Base-by-base conservation (phyloP, 2,113 vertebrate genomes). In the Pygoscelis adeliae region DNA sequence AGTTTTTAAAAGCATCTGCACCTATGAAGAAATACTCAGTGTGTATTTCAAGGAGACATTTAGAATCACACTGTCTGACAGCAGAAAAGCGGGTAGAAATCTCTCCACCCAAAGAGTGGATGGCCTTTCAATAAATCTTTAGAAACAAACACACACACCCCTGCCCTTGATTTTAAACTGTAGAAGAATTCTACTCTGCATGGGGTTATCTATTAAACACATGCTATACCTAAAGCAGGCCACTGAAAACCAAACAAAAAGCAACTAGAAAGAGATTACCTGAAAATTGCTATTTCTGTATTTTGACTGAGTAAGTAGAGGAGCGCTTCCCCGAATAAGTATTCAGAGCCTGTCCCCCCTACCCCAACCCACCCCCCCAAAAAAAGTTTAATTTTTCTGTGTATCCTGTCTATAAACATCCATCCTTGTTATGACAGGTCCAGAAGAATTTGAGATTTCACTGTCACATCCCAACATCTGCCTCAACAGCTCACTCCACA, bases 1-100 rank as follows among this genome's bases (percentile, higher is more conserved):
- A 66, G 53, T 69, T 77, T 91, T 95, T 85, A 83, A 95, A 96
- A 97, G 81, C 89, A 83, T 83, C 89, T 93, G 89, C 61, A 89
- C 77, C 77, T 93, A 69, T 2, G 5, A 94, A 95, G 56, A 91
- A 84, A 96, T 87, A 87, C 40, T 66, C 61, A 17, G 40, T 30
- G 58, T 74, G 32, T 73, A 49, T 96, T 94, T 91, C 87, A 93
- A 62, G 80, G 10, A 94, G 77, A 69, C 70, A 77, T 91, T 95
- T 94, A 69, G 65, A 93, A 84, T 69, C 69, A 50, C 73, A 87
- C 5, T 46, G 69, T 72, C 49, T 89, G 47, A 84, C 56, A 93
- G 86, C 65, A 95, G 22, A 89, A 79, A 92, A 91, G 9, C 6
- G 7, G 11, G 53, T 49, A 87, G 65, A 87, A 89, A 67, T 56